Evolutionary conservation across 2,888 invertebrate genomes (phyloP).

Genomic region (Cheiracanthium punctorium): DNA sequence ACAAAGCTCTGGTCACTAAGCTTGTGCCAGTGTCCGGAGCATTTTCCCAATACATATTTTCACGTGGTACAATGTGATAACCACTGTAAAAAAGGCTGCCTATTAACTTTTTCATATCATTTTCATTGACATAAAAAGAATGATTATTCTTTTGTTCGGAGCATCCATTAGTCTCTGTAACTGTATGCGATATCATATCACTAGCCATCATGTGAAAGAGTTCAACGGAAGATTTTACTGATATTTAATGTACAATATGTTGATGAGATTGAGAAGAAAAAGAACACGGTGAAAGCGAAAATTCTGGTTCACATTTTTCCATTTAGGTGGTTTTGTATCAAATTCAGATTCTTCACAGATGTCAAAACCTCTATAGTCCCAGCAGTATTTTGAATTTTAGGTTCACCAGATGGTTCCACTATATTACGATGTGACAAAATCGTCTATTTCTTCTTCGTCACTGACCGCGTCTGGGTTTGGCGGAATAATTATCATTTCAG

Average conservation of each 20-base stretch:
- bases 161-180: background rate
- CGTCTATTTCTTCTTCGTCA: background rate
- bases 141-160: background rate
- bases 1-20: background rate
- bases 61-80: conserved; percentile 17
- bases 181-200: conserved; percentile 4
- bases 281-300: too few relatives aligned
- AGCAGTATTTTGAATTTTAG: too few relatives aligned
- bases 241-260: too few relatives aligned
- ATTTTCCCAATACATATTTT: conserved; percentile 29
- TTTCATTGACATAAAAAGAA: background rate
- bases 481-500: conserved; percentile 9
- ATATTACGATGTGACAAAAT: too few relatives aligned
- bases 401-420: too few relatives aligned
- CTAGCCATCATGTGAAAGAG: conserved; percentile 21
- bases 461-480: background rate
- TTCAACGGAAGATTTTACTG: background rate
- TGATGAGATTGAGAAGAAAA: too few relatives aligned
- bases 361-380: too few relatives aligned
- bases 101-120: background rate
- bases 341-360: too few relatives aligned
- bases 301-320: too few relatives aligned
- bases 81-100: conserved; percentile 10
- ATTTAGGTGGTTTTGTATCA: too few relatives aligned
- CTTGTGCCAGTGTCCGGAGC: conserved; percentile 1